A percentile compares a stretch with the other conserved stretches of the same genome.
phyloP scores from a whole-genome alignment of 2,113 vertebrate genomes.

The Pao palembangensis region DNA sequence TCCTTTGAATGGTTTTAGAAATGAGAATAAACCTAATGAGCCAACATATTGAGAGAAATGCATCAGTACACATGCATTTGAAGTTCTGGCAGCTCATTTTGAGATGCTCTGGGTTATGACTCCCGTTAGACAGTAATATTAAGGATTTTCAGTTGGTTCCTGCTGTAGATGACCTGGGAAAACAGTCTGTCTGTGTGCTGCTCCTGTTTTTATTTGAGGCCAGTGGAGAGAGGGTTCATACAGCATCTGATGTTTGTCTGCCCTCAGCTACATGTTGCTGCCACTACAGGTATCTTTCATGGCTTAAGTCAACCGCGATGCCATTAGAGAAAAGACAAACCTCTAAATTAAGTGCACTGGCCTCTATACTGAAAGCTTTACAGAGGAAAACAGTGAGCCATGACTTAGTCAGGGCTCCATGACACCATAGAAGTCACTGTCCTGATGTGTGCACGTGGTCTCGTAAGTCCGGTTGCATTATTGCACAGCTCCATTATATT shows the following conservation, averaged over 20 bases:
- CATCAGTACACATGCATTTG: neutral
- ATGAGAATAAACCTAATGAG: neutral
- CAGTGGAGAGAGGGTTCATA: slow-evolving; percentile 18
- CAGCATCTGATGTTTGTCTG: slow-evolving; percentile 11
- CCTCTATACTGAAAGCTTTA: slow-evolving; percentile 42
- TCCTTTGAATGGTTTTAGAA: neutral
- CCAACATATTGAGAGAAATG: neutral
- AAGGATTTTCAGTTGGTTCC: slow-evolving; percentile 2
- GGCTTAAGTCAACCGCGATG: slow-evolving; percentile 32
- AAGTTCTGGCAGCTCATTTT: neutral
- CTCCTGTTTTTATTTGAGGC: slow-evolving; percentile 1
- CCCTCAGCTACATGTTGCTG: slow-evolving; percentile 20
- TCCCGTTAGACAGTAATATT: neutral
- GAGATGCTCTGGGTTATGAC: neutral
- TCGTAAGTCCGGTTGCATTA: slow-evolving; percentile 25
- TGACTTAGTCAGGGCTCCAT: slow-evolving; percentile 35
- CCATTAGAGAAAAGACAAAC: slow-evolving; percentile 48
- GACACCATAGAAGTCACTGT: slow-evolving; percentile 33
- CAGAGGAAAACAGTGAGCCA: slow-evolving; percentile 35
- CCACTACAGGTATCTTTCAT: slow-evolving; percentile 27
- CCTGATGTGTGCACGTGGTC: slow-evolving; percentile 19
- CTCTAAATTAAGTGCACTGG: slow-evolving; percentile 35
- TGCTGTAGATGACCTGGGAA: neutral
- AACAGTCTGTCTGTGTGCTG: slow-evolving; percentile 4
- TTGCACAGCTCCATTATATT: slow-evolving; percentile 19